Conservation (phyloP, 2,888 invertebrate genomes). For the Ennomos erosarius region DNA sequence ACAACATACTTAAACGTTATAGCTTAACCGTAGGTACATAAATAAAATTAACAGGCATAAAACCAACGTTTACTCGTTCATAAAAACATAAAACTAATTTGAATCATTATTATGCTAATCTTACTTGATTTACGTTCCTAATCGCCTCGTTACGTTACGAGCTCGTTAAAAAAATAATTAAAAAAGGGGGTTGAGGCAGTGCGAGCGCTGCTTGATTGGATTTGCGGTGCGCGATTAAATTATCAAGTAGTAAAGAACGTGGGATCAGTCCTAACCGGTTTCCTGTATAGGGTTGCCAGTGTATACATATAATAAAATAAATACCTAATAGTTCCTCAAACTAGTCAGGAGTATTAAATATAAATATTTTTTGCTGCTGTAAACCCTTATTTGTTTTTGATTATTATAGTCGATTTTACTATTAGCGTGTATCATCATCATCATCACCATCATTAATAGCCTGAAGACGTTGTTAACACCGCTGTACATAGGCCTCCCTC, state of each 20-base stretch:
- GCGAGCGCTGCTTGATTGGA: slow-evolving; percentile 55
- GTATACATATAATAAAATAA: no score
- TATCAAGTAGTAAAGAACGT: slow-evolving; percentile 74
- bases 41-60: slow-evolving; percentile 7
- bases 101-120: slow-evolving; percentile 39
- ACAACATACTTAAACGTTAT: not conserved
- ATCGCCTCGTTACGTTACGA: slow-evolving; percentile 36
- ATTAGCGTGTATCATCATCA: no score
- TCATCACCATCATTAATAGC: no score
- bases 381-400: no score
- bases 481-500: no score
- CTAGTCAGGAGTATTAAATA: no score
- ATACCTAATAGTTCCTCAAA: no score
- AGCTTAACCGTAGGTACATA: not conserved
- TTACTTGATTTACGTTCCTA: slow-evolving; percentile 33
- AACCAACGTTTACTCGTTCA: slow-evolving; percentile 1
- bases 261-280: slow-evolving; percentile 70
- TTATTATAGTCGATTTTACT: no score
- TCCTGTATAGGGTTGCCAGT: slow-evolving; percentile 44
- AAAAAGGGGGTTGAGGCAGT: slow-evolving; percentile 36
- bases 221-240: slow-evolving; percentile 75
- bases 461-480: no score
- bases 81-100: slow-evolving; percentile 29
- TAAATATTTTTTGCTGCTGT: no score
- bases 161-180: slow-evolving; percentile 35